Base-by-base conservation (phyloP, 1,140 invertebrate species). In the Cydia splendana region DNA sequence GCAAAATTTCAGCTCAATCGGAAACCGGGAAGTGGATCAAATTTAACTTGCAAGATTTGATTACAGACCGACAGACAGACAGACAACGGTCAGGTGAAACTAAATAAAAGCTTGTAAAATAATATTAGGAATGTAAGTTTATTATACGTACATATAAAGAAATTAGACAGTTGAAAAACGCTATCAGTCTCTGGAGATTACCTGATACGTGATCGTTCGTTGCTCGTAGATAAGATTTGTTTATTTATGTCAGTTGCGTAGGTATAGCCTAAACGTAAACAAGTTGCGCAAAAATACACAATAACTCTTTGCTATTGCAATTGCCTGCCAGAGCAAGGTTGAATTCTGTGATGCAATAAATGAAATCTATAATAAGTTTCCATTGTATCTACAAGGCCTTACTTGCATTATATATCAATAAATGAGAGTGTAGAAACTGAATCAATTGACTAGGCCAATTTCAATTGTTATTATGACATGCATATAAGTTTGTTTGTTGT, bases 331-430 rank as follows among this genome's bases (percentile, higher is more conserved):
- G 57, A 62, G 7, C 18, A 62, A 62, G 57, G 57, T 62, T 62
- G 3, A 2, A 24, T 18, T 62, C 6, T 62, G 57, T 62, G 20
- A 12, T 62, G 57, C 57, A 62, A 62, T 24, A 62, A 62, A 24
- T 24, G 57, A 62, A 62, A 62, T 62, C 57, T 20, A 18, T 57
- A 24, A 62, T 62, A 62, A 62, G 18, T 62, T 62, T 62, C 20
- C 20, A 62, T 62, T 62, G 57, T 62, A 62, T 24, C 57, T 62
- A 62, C 57, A 62, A 62, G 57, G 57, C 18, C 20, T 24, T 20
- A 12, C 15, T 7, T 57, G 15, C 10, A 24, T 62, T 62, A 62
- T 62, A 24, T 62, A 57, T 57, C 53, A 18, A 57, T 57, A 24
- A 62, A 57, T 20, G 18, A 7, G 6, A 62, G 57, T 62, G 57